Conservation (phyloP, 2,888 invertebrate genomes). For the Polydrusus tereticollis region DNA sequence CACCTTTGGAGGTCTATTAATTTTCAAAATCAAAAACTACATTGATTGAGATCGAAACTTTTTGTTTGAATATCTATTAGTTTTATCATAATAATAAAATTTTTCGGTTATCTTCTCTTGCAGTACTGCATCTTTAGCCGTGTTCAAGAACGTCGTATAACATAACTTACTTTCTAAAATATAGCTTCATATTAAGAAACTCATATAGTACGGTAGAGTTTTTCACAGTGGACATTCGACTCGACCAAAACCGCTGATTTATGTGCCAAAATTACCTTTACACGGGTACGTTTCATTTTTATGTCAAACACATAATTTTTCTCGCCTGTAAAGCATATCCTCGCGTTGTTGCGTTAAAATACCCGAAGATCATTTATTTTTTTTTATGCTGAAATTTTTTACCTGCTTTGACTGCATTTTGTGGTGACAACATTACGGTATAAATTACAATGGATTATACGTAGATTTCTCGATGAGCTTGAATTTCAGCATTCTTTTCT, state of each 20-base stretch:
- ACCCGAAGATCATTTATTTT: constrained; percentile 27
- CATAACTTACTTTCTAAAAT: constrained; percentile 19
- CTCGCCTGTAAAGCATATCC: constrained; percentile 31
- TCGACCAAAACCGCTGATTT: constrained; percentile 52
- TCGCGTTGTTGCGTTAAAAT: constrained; percentile 30
- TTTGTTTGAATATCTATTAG: too few species aligned
- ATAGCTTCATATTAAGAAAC: constrained; percentile 32
- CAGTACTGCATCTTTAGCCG: too few species aligned
- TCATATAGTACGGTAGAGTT: constrained; percentile 32
- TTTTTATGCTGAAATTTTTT: constrained; percentile 25
- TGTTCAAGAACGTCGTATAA: too few species aligned
- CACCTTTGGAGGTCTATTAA: too few species aligned
- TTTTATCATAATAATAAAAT: too few species aligned
- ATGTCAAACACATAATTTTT: constrained; percentile 50
- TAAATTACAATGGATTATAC: constrained; percentile 27
- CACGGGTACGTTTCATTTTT: constrained; percentile 53
- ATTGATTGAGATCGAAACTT: too few species aligned
- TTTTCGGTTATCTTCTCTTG: too few species aligned
- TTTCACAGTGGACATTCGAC: constrained; percentile 39
- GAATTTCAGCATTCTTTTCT: neutral
- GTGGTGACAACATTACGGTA: constrained; percentile 32
- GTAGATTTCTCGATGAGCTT: neutral
- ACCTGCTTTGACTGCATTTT: constrained; percentile 18
- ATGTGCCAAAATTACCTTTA: constrained; percentile 50
- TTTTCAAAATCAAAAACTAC: too few species aligned